Conservation (phyloP, 2,113 vertebrate genomes). For the Sander lucioperca region DNA sequence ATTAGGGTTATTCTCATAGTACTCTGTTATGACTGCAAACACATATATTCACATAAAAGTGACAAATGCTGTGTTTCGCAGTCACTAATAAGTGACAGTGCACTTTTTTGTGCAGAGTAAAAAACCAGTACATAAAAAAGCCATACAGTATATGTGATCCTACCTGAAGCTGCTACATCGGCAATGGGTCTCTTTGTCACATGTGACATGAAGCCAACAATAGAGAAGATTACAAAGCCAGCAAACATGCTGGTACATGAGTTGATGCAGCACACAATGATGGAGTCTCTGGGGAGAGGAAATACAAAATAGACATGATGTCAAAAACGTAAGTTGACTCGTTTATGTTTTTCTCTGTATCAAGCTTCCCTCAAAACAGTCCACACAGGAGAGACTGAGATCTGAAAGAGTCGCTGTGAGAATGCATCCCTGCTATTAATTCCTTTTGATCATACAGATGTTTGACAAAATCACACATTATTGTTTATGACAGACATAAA, state of each 20-base stretch:
- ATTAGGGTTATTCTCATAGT: conserved; percentile 34
- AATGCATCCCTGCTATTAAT: conserved; percentile 3
- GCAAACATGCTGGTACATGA: conserved; percentile 99
- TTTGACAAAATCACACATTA: not conserved
- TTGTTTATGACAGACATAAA: not conserved
- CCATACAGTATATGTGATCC: conserved; percentile 10
- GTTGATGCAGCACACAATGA: conserved; percentile 98
- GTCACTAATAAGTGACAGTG: conserved; percentile 34
- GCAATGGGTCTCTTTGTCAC: conserved; percentile 95
- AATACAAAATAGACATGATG: conserved; percentile 53
- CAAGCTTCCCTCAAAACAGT: conserved; percentile 31
- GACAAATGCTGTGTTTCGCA: conserved; percentile 15
- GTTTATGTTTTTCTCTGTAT: not conserved
- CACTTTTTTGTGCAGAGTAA: conserved; percentile 7
- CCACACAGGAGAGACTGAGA: conserved; percentile 11
- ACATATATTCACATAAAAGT: not conserved
- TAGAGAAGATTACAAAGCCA: conserved; percentile 99
- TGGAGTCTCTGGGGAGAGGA: conserved; percentile 90
- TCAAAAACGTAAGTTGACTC: conserved; percentile 56
- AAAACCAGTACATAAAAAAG: conserved; percentile 26
- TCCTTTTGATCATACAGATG: conserved; percentile 17
- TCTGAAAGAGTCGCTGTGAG: conserved; percentile 4
- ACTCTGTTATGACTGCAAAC: conserved; percentile 1
- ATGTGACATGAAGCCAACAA: conserved; percentile 98
- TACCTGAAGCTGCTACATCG: conserved; percentile 98